Conservation (phyloP, 2,888 invertebrate genomes). For the Strigamia transsilvanica region DNA sequence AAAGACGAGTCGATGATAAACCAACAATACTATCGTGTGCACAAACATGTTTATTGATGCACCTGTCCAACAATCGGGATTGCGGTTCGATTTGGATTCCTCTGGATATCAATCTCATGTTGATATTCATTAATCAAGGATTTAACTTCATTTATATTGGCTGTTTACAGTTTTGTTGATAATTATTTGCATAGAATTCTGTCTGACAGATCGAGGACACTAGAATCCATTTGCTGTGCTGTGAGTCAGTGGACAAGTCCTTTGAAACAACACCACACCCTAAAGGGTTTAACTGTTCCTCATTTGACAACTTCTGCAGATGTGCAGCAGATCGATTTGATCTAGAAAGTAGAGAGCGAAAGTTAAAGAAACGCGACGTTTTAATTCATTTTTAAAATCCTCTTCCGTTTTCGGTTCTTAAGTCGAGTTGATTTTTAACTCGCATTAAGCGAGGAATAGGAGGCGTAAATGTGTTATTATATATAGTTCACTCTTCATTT, state of each 20-base stretch:
- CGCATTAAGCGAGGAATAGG: not conserved
- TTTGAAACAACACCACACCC: conserved; percentile 12
- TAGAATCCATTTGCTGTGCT: not conserved
- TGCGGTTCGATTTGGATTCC: no score
- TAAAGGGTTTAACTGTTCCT: conserved; percentile 30
- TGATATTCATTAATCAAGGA: not conserved
- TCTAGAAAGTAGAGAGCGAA: not conserved
- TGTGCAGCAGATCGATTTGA: not conserved
- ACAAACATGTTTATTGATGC: not conserved
- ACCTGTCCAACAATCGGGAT: no score
- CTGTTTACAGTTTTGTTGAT: not conserved
- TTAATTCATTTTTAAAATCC: not conserved
- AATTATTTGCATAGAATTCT: not conserved
- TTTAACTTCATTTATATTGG: not conserved
- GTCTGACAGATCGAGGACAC: not conserved
- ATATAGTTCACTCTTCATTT: not conserved
- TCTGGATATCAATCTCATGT: no score
- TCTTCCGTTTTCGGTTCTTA: no score
- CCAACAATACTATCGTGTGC: not conserved
- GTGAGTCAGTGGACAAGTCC: conserved; percentile 30
- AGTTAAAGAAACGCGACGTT: not conserved
- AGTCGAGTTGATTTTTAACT: no score
- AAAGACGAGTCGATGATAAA: not conserved
- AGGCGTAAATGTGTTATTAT: not conserved
- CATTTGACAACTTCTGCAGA: not conserved